Base-by-base conservation (phyloP, 2,797 vertebrate genomes). In the Phoxinus dragarum region DNA sequence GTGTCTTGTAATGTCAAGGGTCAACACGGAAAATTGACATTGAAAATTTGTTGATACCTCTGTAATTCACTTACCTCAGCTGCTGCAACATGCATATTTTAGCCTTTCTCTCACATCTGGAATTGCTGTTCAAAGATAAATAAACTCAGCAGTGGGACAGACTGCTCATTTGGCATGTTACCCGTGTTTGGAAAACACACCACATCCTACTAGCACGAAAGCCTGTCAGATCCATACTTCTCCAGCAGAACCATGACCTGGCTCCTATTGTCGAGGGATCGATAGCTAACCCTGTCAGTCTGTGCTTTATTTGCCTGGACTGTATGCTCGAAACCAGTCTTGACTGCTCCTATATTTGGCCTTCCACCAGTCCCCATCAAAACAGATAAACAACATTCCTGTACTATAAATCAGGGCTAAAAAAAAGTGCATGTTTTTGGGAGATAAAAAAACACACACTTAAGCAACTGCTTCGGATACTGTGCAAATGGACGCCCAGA, bases 291-390 rank as follows among this genome's bases (percentile, higher is more conserved):
- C n/a, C 81, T 86, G 84, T 83, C 89, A 86, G 84, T 86, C 85
- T 86, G 88, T 90, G 86, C 75, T 84, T 88, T 84, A 84, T 84
- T 78, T 40, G 78, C 83, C 74, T 11, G 64, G 31, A 72, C 34
- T 79, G 66, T 34, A 34, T 73, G 82, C 90, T 92, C 89, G 77
- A 88, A 91, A 89, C 84, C 78, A 84, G 86, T 86, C 83, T 52
- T 78, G 74, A 47, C 74, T 78, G 49, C 52, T 42, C 87, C 79
- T 27, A 91, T 86, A 89, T 88, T n/a, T 79, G 81, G 75, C 84
- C 87, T 90, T 79, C 59, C 49, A 87, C 92, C 89, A 93, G 44
- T 75, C 59, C 31, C 68, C 85, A 81, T 78, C 82, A 84, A 71
- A 71, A 69, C 38, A 77, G 82, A 84, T 44, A 78, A 84, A 78